Evolutionary conservation across 2,888 invertebrate species (phyloP).

Genomic region (Lamproptera curius): DNA sequence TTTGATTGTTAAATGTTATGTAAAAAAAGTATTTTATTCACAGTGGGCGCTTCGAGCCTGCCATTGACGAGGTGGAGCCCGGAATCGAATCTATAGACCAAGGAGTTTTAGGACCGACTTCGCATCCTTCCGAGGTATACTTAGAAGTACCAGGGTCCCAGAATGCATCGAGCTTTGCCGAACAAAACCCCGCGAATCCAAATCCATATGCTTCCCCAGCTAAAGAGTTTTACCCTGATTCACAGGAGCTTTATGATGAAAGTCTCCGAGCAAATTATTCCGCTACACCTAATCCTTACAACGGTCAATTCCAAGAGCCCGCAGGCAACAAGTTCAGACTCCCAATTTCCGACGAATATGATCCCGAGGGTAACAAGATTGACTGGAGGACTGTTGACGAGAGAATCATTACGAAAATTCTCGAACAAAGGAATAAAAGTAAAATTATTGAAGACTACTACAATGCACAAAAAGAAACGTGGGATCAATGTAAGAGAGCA

Average conservation of each 20-base stretch:
- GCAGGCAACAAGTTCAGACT: constrained; percentile 51
- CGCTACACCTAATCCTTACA: constrained; percentile 27
- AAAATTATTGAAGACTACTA: no score
- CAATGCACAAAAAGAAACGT: constrained; percentile 3
- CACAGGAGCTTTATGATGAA: constrained; percentile 43
- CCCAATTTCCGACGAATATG: constrained; percentile 59
- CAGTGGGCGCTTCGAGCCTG: constrained; percentile 70
- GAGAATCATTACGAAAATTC: constrained; percentile 22
- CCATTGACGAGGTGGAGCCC: constrained; percentile 60
- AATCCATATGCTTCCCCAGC: constrained; percentile 46
- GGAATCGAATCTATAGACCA: constrained; percentile 55
- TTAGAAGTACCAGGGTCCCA: constrained; percentile 33
- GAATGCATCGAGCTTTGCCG: constrained; percentile 33
- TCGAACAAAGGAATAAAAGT: constrained; percentile 11
- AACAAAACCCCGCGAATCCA: constrained; percentile 30
- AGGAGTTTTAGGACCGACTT: constrained; percentile 60
- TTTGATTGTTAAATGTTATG: no score
- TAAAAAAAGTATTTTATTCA: constrained; percentile 34
- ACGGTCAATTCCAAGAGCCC: constrained; percentile 19
- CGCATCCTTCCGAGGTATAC: constrained; percentile 61
- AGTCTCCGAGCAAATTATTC: constrained; percentile 40
- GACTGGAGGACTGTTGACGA: constrained; percentile 24
- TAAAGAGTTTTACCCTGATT: constrained; percentile 58
- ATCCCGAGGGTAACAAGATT: constrained; percentile 45
- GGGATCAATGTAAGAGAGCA: not conserved